phyloP scores from a whole-genome alignment of 2,797 vertebrate genomes.

The Pteropus rufus region DNA sequence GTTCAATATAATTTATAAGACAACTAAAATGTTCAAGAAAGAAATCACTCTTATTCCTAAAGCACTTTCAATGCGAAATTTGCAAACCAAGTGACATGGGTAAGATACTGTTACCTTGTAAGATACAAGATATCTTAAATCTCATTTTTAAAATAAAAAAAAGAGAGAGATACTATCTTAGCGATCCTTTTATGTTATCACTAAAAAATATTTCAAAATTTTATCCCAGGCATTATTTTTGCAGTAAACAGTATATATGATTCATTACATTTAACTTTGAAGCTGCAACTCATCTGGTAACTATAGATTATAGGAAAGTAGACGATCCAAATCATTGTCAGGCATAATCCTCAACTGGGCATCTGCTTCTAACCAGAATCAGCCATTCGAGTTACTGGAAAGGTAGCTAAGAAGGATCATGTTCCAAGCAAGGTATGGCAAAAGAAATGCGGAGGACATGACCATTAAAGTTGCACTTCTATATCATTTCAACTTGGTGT shows the following conservation, averaged over 20 bases:
- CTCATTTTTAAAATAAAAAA: slow-evolving; percentile 71
- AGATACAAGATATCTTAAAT: slow-evolving; percentile 74
- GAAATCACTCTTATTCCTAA: slow-evolving; percentile 71
- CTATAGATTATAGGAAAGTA: background rate
- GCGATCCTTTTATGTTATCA: slow-evolving; percentile 38
- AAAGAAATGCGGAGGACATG: background rate
- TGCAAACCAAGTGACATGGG: slow-evolving; percentile 67
- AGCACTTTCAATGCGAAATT: slow-evolving; percentile 67
- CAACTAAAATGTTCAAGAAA: slow-evolving; percentile 36
- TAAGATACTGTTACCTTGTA: slow-evolving; percentile 60
- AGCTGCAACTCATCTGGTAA: background rate
- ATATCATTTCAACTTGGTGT: background rate
- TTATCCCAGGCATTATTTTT: background rate
- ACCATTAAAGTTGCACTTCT: background rate
- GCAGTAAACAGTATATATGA: background rate
- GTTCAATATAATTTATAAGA: background rate
- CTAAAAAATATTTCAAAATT: slow-evolving; percentile 64
- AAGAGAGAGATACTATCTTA: slow-evolving; percentile 31
- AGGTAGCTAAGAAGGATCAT: background rate
- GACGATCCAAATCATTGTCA: background rate
- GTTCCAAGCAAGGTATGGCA: background rate
- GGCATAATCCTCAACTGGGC: background rate
- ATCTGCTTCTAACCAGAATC: background rate
- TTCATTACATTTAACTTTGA: background rate
- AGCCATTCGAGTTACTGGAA: background rate